phyloP scores from a whole-genome alignment of 2,797 vertebrate genomes.

The Podarcis lilfordi region DNA sequence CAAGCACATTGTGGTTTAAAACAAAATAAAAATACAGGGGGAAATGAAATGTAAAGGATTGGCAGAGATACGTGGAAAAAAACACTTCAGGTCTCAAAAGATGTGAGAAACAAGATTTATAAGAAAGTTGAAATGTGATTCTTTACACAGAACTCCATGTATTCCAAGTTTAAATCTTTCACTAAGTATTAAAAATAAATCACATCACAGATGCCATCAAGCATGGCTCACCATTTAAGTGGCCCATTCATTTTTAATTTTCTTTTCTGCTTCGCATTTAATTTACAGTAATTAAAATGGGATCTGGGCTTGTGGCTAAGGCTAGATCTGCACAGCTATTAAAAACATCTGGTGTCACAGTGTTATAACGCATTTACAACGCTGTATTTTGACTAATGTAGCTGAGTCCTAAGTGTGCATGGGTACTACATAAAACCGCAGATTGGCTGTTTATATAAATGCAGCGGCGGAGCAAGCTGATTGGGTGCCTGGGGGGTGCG shows the following conservation, averaged over 20 bases:
- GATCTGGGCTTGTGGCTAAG: too few relatives aligned
- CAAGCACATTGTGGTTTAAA: neutral
- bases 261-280: neutral
- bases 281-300: constrained; percentile 49
- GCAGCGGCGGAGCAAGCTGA: too few relatives aligned
- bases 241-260: constrained; percentile 28
- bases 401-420: too few relatives aligned
- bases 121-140: constrained; percentile 45
- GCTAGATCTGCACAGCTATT: too few relatives aligned
- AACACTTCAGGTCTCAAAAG: constrained; percentile 44
- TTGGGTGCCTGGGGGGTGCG: too few relatives aligned
- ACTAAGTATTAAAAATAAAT: constrained; percentile 44
- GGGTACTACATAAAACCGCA: too few relatives aligned
- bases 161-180: constrained; percentile 42
- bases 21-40: constrained; percentile 10
- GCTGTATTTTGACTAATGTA: too few relatives aligned
- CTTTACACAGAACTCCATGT: constrained; percentile 28
- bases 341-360: too few relatives aligned
- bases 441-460: too few relatives aligned
- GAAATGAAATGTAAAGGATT: constrained; percentile 23
- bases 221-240: constrained; percentile 28
- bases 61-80: constrained; percentile 41
- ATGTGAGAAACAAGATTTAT: constrained; percentile 52
- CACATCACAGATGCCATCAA: constrained; percentile 37
- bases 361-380: too few relatives aligned